Percentiles rank a stretch among this genome's conserved stretches.
Evolutionary conservation across 2,113 vertebrate genomes (phyloP).

Genomic region (Cervus canadensis): DNA sequence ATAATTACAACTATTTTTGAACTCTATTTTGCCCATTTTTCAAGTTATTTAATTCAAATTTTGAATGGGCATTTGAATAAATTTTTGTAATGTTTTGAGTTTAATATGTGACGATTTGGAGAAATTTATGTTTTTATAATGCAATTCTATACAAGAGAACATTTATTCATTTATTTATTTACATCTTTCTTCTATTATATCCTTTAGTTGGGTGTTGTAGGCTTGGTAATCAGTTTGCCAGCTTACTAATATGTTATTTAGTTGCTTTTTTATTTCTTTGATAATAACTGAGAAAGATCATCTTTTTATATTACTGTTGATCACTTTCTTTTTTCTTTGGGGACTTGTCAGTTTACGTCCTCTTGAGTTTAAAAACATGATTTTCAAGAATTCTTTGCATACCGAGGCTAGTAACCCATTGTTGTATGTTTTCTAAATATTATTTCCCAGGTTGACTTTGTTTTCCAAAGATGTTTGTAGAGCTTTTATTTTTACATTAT

Average conservation of each 20-base stretch:
- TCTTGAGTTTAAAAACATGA: neutral
- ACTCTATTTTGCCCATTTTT: constrained; percentile 14
- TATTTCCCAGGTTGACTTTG: neutral
- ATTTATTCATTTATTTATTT: neutral
- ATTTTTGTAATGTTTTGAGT: neutral
- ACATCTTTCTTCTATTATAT: neutral
- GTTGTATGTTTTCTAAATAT: neutral
- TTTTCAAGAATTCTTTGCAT: neutral
- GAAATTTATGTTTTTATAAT: neutral
- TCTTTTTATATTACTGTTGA: neutral
- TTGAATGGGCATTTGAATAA: neutral
- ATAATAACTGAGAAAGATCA: neutral
- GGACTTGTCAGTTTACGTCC: neutral
- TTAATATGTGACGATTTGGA: neutral
- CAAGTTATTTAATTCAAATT: neutral
- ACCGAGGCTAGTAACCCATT: neutral
- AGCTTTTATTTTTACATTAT: neutral
- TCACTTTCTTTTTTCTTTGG: neutral
- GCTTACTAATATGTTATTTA: neutral
- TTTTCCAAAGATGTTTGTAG: neutral
- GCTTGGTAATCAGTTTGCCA: neutral
- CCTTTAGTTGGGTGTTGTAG: neutral
- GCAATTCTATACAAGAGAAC: neutral
- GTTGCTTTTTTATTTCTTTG: neutral
- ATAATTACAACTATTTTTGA: constrained; percentile 15